Evolutionary conservation across 2,797 vertebrate genomes (phyloP).

Genomic region (Sebastes hubbsi): DNA sequence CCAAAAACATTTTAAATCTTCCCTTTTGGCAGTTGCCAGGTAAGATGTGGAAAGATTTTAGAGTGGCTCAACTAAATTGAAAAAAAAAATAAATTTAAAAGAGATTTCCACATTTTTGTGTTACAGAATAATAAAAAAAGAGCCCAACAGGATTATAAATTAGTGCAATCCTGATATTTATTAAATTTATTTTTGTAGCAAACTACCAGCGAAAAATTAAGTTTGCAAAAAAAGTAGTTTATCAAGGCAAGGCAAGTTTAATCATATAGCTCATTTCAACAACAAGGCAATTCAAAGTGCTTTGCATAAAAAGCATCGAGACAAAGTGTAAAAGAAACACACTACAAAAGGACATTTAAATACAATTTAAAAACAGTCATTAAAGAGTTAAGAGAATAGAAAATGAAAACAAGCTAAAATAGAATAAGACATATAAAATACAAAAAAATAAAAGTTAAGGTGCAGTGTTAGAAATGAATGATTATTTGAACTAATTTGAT

Average conservation of each 20-base stretch:
- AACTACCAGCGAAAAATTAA: neutral
- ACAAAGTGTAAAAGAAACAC: neutral
- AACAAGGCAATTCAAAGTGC: no score
- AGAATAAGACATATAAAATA: neutral
- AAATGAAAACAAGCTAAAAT: neutral
- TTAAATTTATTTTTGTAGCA: neutral
- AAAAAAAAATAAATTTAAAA: no score
- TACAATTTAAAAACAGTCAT: neutral
- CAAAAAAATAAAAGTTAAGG: neutral
- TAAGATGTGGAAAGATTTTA: no score
- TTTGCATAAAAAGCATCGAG: neutral
- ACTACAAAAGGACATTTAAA: neutral
- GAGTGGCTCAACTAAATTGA: neutral
- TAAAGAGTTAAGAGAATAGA: neutral
- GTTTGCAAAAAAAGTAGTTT: neutral
- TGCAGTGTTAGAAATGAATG: neutral
- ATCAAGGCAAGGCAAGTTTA: neutral
- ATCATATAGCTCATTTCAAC: neutral
- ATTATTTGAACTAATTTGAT: no score
- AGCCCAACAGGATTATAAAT: neutral
- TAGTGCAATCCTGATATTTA: neutral
- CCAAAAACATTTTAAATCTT: slow-evolving; percentile 26
- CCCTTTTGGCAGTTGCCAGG: neutral
- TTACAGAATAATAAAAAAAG: neutral
- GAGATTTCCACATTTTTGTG: neutral